Percentiles rank a stretch among this genome's conserved stretches.
phyloP scores from a whole-genome alignment of 2,797 vertebrate species.

The Acrossocheilus fasciatus region DNA sequence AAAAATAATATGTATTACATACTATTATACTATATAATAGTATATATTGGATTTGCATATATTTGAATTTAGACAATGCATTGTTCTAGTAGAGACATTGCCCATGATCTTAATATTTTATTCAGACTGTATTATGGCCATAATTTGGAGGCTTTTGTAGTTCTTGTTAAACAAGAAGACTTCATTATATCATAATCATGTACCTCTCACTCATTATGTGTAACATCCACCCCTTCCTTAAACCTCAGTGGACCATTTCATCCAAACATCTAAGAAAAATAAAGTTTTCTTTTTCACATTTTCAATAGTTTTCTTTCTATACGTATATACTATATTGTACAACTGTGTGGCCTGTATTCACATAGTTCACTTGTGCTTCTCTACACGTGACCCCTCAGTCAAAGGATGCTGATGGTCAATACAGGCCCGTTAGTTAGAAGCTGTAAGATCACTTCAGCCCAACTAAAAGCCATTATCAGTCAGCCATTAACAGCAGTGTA shows the following conservation, averaged over 20 bases:
- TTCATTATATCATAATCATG: not conserved
- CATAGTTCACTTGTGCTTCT: slow-evolving; percentile 46
- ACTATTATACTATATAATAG: too few species aligned
- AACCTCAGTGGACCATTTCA: slow-evolving; percentile 5
- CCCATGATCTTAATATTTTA: too few species aligned
- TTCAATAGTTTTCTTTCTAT: slow-evolving; percentile 16
- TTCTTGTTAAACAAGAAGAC: not conserved
- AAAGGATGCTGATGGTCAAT: not conserved
- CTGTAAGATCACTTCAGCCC: not conserved
- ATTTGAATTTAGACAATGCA: too few species aligned
- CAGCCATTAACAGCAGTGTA: slow-evolving; percentile 3
- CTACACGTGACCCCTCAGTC: not conserved
- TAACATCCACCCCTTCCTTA: not conserved
- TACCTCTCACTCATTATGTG: slow-evolving; percentile 1
- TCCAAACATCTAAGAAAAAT: slow-evolving; percentile 59
- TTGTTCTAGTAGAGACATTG: too few species aligned
- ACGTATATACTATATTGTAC: slow-evolving; percentile 38
- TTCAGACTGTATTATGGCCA: not conserved
- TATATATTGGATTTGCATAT: too few species aligned
- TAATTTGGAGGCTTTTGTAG: not conserved
- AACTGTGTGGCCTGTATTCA: not conserved
- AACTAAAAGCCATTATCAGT: not conserved
- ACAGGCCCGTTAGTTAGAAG: not conserved
- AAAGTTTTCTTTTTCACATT: slow-evolving; percentile 52
- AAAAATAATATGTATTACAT: too few species aligned